phyloP scores from a whole-genome alignment of 2,797 vertebrate genomes.

The Tokudaia muenninki region DNA sequence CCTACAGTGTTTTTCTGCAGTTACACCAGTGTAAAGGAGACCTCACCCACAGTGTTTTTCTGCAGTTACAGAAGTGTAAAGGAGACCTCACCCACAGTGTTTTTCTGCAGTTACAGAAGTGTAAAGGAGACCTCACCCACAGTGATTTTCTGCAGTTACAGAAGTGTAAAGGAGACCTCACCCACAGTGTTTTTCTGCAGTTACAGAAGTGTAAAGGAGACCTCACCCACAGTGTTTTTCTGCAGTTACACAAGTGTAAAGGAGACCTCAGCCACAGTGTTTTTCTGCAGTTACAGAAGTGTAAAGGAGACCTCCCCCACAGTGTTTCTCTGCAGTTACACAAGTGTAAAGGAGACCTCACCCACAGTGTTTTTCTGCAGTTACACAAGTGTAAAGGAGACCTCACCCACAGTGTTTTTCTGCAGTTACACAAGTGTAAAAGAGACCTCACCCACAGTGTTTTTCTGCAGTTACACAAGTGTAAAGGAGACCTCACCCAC shows the following conservation, averaged over 20 bases:
- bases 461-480: neutral
- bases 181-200: neutral
- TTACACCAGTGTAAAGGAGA: neutral
- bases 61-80: neutral
- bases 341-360: neutral
- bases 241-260: neutral
- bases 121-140: neutral
- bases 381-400: neutral
- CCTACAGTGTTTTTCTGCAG: neutral
- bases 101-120: neutral
- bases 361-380: neutral
- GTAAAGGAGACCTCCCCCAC: neutral
- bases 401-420: neutral
- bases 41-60: neutral
- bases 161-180: neutral
- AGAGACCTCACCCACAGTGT: neutral
- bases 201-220: neutral
- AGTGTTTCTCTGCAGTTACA: neutral
- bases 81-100: neutral
- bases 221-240: neutral
- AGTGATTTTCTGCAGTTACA: neutral
- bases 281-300: neutral
- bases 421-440: neutral
- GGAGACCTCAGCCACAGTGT: neutral
- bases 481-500: neutral